A percentile compares a stretch with the other conserved stretches of the same genome.
Evolutionary conservation across 1,140 invertebrate genomes (phyloP).

Genomic region (Drosophila kikkawai): DNA sequence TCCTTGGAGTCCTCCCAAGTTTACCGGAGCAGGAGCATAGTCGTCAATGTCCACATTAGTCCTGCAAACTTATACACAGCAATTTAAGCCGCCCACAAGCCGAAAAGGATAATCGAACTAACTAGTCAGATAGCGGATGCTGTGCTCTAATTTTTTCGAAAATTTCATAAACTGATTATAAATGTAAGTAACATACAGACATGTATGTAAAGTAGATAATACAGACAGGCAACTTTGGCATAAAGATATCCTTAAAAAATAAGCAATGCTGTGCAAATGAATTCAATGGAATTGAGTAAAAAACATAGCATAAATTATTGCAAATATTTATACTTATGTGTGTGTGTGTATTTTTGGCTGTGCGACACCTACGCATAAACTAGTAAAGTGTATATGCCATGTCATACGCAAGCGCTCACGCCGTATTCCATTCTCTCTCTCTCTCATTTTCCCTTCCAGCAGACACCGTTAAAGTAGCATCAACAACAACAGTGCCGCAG

Average conservation of each 20-base stretch:
- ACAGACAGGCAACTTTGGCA: background rate
- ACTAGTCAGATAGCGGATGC: background rate
- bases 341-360: constrained; percentile 3
- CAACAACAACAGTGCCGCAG: constrained; percentile 20
- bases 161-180: constrained; percentile 1
- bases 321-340: constrained; percentile 5
- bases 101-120: constrained; percentile 1
- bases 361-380: constrained; percentile 20
- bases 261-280: background rate
- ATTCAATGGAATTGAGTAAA: background rate
- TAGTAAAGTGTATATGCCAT: constrained; percentile 25
- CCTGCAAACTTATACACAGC: background rate
- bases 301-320: constrained; percentile 1
- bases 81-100: background rate
- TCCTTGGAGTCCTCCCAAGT: constrained; percentile 2
- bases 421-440: constrained; percentile 21
- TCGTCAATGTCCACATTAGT: background rate
- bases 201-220: background rate
- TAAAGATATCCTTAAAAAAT: background rate
- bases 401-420: constrained; percentile 64
- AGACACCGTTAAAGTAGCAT: constrained; percentile 16
- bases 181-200: background rate
- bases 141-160: constrained; percentile 1
- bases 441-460: constrained; percentile 29
- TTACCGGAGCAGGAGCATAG: constrained; percentile 5